phyloP scores from a whole-genome alignment of 2,888 invertebrate genomes.

The Luperina testacea region DNA sequence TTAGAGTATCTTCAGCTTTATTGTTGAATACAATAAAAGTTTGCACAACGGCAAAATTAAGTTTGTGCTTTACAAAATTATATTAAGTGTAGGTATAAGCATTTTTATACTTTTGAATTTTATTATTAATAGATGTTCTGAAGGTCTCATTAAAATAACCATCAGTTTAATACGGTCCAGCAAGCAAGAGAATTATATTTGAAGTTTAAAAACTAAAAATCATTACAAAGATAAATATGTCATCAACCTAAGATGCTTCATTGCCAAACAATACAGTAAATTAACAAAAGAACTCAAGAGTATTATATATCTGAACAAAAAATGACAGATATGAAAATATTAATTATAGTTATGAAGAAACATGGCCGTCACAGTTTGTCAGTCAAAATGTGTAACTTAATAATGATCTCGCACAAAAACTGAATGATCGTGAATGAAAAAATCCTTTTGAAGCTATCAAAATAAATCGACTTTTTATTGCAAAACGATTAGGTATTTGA shows the following conservation, averaged over 20 bases:
- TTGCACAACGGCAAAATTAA: conserved; percentile 47
- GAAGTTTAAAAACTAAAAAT: conserved; percentile 15
- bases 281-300: conserved; percentile 55
- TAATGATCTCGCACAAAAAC: conserved; percentile 67
- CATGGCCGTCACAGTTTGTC: conserved; percentile 68
- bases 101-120: conserved; percentile 49
- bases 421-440: conserved; percentile 55
- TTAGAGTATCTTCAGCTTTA: conserved; percentile 62
- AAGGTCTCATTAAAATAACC: conserved; percentile 44
- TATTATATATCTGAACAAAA: conserved; percentile 66
- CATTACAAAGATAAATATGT: conserved; percentile 49
- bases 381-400: conserved; percentile 71
- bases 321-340: conserved; percentile 66
- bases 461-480: conserved; percentile 65
- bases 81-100: conserved; percentile 19
- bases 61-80: conserved; percentile 38
- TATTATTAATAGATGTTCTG: conserved; percentile 44
- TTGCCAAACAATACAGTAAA: conserved; percentile 57
- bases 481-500: conserved; percentile 39
- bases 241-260: conserved; percentile 38
- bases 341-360: conserved; percentile 67
- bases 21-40: conserved; percentile 32
- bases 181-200: conserved; percentile 12
- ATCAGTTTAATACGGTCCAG: conserved; percentile 17
- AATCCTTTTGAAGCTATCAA: conserved; percentile 62